Conservation (phyloP, 1,140 invertebrate species). For the Ptiloglossa arizonensis region DNA sequence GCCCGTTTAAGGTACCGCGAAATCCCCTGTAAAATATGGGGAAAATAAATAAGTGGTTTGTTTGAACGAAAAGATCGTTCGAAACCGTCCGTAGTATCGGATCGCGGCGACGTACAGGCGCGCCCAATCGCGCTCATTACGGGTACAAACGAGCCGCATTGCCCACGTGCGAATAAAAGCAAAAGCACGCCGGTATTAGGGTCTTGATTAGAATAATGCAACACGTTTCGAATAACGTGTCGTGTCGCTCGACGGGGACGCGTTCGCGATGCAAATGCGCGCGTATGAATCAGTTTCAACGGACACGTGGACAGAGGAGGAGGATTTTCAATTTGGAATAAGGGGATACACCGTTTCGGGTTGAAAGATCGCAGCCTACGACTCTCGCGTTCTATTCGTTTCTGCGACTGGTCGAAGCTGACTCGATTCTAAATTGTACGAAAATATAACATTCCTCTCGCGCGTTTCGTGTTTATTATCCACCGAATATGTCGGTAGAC, state of each 20-base stretch:
- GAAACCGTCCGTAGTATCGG: not conserved
- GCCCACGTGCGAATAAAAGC: conserved; percentile 73
- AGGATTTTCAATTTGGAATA: conserved; percentile 19
- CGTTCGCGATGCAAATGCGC: conserved; percentile 57
- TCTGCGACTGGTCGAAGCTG: too few species aligned
- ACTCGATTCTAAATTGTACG: too few species aligned
- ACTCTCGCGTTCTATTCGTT: too few species aligned
- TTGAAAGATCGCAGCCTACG: too few species aligned
- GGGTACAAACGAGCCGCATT: conserved; percentile 70
- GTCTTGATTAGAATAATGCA: conserved; percentile 78
- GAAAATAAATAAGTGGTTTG: not conserved
- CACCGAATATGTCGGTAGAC: too few species aligned
- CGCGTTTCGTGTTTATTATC: too few species aligned
- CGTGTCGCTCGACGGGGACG: conserved; percentile 51
- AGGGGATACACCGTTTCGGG: not conserved
- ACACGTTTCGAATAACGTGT: conserved; percentile 73
- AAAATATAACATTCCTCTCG: too few species aligned
- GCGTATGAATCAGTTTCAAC: conserved; percentile 40
- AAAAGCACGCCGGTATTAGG: conserved; percentile 69
- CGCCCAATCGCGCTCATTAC: conserved; percentile 75
- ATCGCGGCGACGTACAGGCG: conserved; percentile 50
- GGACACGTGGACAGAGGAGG: conserved; percentile 21
- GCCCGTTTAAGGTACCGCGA: not conserved
- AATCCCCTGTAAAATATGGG: too few species aligned
- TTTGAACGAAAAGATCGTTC: not conserved